phyloP scores from a whole-genome alignment of 1,140 invertebrate species.

The Tachypleus tridentatus region DNA sequence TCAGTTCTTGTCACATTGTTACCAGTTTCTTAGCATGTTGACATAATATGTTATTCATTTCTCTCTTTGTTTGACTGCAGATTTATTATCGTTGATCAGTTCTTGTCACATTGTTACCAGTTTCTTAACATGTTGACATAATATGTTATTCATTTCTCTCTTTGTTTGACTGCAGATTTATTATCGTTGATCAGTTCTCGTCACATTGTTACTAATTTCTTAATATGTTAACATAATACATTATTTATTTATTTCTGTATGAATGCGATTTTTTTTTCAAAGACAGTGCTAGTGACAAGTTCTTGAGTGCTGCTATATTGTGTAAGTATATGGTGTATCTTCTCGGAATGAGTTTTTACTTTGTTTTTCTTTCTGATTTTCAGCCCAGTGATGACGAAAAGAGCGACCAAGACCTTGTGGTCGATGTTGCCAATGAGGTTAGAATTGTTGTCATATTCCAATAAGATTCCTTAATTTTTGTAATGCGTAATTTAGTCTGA shows the following conservation, averaged over 20 bases:
- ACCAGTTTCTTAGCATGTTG: background rate
- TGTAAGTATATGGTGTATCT: no score
- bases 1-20: background rate
- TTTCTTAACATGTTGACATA: background rate
- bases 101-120: background rate
- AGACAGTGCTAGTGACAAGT: no score
- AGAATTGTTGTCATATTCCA: constrained; percentile 7
- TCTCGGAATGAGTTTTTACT: background rate
- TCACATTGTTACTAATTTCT: background rate
- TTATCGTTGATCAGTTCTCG: background rate
- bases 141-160: background rate
- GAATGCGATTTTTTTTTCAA: no score
- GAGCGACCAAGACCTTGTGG: constrained; percentile 76
- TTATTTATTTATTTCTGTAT: background rate
- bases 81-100: background rate
- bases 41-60: background rate
- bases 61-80: background rate
- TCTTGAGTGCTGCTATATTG: no score
- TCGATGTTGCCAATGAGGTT: constrained; percentile 78
- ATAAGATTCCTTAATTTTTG: no score
- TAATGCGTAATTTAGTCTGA: no score
- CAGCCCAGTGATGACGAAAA: constrained; percentile 92
- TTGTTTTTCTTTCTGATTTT: constrained; percentile 31
- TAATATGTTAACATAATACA: background rate
- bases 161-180: background rate